These are phyloP conservation scores for Lagenorhynchus albirostris DNA, from an alignment of 2,113 vertebrate species.

Conservation along the genomic window DNA sequence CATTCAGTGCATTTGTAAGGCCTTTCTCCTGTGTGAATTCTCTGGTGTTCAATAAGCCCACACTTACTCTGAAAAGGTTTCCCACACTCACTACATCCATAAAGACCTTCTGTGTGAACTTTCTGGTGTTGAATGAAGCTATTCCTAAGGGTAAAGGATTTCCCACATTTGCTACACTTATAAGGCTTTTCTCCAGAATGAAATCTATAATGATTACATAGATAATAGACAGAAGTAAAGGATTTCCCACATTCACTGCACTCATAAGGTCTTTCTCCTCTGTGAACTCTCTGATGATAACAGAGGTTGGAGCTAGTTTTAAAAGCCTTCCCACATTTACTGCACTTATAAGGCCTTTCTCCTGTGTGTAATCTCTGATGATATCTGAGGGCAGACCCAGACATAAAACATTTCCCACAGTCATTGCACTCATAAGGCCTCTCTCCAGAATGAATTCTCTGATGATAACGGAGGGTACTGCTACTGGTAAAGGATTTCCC, in stretches of 20 bases:
- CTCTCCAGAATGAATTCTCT: slow-evolving; percentile 34
- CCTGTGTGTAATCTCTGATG: neutral
- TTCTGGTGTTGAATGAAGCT: neutral
- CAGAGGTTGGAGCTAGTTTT: too few relatives aligned
- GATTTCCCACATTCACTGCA: too few relatives aligned
- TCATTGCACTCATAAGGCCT: slow-evolving; percentile 22
- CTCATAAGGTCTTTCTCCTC: too few relatives aligned
- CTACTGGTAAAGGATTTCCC: slow-evolving; percentile 53
- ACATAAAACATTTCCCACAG: neutral
- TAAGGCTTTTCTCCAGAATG: too few relatives aligned
- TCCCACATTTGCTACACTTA: neutral
- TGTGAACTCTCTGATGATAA: too few relatives aligned
- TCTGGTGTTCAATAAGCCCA: neutral
- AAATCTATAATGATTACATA: too few relatives aligned
- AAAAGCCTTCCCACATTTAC: too few relatives aligned
- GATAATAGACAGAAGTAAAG: too few relatives aligned
- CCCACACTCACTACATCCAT: neutral
- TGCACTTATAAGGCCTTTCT: neutral
- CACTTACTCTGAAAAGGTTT: neutral
- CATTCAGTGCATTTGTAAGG: neutral
- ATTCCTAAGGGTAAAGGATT: neutral
- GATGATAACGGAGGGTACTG: neutral
- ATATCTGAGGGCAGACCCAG: neutral
- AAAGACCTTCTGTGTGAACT: neutral
- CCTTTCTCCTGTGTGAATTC: neutral